A percentile compares a stretch with the other conserved stretches of the same genome.
These are phyloP conservation scores for Oikopleura vanhoeffeni DNA, from an alignment of 23 tunicate species.

Conservation along the genomic window DNA sequence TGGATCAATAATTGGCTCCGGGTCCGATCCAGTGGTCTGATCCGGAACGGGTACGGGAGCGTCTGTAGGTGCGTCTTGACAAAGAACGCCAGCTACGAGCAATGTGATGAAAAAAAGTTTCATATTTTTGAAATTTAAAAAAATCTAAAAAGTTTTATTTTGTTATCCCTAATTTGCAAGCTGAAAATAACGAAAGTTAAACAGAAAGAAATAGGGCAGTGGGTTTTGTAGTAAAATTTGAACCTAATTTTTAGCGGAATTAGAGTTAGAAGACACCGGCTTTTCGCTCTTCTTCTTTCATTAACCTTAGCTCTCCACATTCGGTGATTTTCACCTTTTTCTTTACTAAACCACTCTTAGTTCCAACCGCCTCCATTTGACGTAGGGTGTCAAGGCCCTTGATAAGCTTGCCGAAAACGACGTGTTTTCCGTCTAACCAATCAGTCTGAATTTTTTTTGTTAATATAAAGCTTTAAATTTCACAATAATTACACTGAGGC, in stretches of 20 bases:
- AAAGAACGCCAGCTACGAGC: neutral
- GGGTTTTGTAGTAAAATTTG: neutral
- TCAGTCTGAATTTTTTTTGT: conserved; percentile 9
- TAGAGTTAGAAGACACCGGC: neutral
- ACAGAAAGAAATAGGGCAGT: too few species aligned
- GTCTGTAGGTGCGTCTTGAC: neutral
- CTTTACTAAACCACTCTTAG: neutral
- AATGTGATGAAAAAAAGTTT: neutral
- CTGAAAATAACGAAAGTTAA: neutral
- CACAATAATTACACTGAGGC: too few species aligned
- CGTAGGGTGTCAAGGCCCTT: conserved; percentile 1
- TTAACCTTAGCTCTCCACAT: neutral
- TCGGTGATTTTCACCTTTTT: neutral
- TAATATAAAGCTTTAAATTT: too few species aligned
- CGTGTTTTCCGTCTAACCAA: conserved; percentile 13
- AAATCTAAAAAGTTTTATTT: neutral
- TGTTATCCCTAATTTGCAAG: neutral
- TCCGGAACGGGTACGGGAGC: neutral
- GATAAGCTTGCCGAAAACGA: conserved; percentile 7
- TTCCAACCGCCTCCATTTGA: conserved; percentile 1
- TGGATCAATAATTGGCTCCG: neutral
- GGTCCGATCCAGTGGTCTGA: neutral
- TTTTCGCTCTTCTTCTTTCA: conserved; percentile 1
- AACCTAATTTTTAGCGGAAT: neutral
- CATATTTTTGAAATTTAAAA: too few species aligned